Percentiles rank a stretch among this genome's conserved stretches.
Evolutionary conservation across 2,888 invertebrate species (phyloP).

Genomic region (Synanthedon formicaeformis): DNA sequence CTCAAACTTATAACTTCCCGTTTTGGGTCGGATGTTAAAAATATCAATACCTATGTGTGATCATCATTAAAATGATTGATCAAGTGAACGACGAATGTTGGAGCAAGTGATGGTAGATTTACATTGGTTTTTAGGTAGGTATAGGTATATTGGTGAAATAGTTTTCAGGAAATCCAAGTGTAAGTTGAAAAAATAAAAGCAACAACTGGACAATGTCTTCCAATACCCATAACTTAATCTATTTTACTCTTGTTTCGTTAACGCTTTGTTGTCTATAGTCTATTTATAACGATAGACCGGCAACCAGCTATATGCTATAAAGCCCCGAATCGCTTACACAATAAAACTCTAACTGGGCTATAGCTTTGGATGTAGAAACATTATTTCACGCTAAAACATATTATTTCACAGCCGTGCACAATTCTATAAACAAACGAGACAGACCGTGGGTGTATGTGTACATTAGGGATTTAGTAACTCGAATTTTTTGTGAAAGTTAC

Average conservation of each 20-base stretch:
- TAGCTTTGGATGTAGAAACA: slow-evolving; percentile 37
- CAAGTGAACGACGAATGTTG: no score
- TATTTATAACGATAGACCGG: slow-evolving; percentile 60
- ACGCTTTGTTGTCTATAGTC: slow-evolving; percentile 53
- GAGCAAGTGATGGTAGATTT: no score
- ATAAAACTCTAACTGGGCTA: slow-evolving; percentile 50
- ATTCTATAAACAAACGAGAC: slow-evolving; percentile 56
- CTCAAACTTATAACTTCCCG: no score
- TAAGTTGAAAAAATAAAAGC: no score
- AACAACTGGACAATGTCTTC: no score
- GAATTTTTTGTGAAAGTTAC: neutral
- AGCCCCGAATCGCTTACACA: slow-evolving; percentile 47
- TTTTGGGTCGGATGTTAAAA: no score
- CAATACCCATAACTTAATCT: no score
- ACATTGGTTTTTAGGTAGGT: no score
- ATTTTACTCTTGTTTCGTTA: slow-evolving; percentile 19
- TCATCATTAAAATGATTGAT: no score
- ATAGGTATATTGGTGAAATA: no score
- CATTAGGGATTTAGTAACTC: slow-evolving; percentile 41
- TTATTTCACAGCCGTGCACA: slow-evolving; percentile 46
- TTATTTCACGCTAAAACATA: slow-evolving; percentile 53
- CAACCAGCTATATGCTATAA: slow-evolving; percentile 63
- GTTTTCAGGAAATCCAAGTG: no score
- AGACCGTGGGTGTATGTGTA: slow-evolving; percentile 43
- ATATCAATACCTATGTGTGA: no score